Evolutionary conservation across 2,888 invertebrate genomes (phyloP).

Genomic region (Gortyna flavago): DNA sequence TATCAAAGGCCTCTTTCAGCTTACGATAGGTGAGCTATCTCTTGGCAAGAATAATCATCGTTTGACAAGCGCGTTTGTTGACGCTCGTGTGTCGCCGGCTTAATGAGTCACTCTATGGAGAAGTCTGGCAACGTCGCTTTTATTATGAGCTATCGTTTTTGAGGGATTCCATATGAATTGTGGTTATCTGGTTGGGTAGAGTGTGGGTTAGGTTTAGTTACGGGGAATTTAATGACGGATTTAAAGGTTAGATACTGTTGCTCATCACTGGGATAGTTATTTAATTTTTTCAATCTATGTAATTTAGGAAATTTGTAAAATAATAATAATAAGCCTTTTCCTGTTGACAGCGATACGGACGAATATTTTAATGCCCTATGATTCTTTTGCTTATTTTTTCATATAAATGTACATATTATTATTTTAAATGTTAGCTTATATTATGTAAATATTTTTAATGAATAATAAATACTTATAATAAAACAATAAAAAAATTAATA

Average conservation of each 20-base stretch:
- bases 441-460: no score
- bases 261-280: neutral
- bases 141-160: constrained; percentile 25
- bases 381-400: no score
- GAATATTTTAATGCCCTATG: no score
- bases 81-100: constrained; percentile 48
- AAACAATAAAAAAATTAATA: no score
- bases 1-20: constrained; percentile 67
- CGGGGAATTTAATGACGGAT: neutral
- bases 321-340: no score
- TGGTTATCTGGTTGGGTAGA: constrained; percentile 10
- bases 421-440: no score
- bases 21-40: constrained; percentile 63
- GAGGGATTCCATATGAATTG: neutral
- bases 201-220: neutral
- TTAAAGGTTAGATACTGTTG: neutral
- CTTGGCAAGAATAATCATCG: constrained; percentile 61
- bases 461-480: no score
- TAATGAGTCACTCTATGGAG: constrained; percentile 54
- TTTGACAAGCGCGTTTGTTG: constrained; percentile 65
- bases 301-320: no score
- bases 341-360: no score
- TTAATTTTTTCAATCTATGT: no score
- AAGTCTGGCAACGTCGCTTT: constrained; percentile 35
- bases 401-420: no score